Conservation (phyloP, 2,113 vertebrate genomes). For the Cervus canadensis region DNA sequence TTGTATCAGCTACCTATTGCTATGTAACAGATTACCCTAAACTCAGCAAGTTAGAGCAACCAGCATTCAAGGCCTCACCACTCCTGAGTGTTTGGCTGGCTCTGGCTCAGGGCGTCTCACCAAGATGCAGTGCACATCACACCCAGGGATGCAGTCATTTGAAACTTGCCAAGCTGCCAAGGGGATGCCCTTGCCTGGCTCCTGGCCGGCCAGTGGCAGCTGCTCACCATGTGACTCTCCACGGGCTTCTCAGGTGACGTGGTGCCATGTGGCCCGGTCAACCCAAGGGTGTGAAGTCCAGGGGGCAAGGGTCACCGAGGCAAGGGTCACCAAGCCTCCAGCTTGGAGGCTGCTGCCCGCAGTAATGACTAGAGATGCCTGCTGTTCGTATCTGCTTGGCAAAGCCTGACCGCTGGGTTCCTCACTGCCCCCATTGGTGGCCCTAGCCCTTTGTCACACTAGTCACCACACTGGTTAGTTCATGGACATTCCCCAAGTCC, state of each 20-base stretch:
- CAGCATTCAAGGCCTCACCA: background rate
- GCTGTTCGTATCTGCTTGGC: background rate
- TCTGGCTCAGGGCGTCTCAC: background rate
- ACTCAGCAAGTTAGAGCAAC: background rate
- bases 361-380: background rate
- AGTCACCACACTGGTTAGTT: background rate
- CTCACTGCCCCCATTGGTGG: background rate
- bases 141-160: background rate
- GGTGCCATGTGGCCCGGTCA: background rate
- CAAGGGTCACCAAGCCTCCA: background rate
- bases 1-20: background rate
- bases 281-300: background rate
- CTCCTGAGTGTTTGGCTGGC: background rate
- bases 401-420: background rate
- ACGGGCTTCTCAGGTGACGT: background rate
- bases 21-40: background rate
- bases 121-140: background rate
- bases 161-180: background rate
- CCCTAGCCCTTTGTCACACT: background rate
- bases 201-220: background rate
- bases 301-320: background rate
- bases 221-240: background rate
- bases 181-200: too few species aligned
- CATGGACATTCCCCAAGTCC: background rate
- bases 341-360: background rate